phyloP scores from a whole-genome alignment of 2,888 invertebrate species.

The Tachystola acroxantha region DNA sequence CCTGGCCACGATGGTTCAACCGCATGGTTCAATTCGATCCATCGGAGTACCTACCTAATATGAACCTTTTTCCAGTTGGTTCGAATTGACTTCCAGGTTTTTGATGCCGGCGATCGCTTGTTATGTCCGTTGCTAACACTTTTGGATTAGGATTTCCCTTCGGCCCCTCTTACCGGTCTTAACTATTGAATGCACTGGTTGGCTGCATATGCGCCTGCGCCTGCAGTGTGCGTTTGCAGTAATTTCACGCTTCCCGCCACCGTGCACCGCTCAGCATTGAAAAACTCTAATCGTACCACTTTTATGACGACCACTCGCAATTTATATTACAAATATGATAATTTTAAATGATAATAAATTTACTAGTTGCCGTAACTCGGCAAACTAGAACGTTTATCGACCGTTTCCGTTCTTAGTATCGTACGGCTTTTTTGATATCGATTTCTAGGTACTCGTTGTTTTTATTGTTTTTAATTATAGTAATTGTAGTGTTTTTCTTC shows the following conservation, averaged over 20 bases:
- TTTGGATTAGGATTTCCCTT: too few species aligned
- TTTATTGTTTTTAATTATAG: constrained; percentile 35
- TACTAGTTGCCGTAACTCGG: constrained; percentile 33
- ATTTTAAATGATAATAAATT: constrained; percentile 55
- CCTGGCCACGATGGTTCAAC: too few species aligned
- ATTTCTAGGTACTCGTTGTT: constrained; percentile 45
- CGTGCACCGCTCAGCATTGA: constrained; percentile 39
- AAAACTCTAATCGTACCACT: constrained; percentile 51
- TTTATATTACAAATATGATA: constrained; percentile 58
- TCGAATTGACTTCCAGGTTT: too few species aligned
- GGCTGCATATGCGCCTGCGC: constrained; percentile 22
- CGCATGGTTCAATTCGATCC: too few species aligned
- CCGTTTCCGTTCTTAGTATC: constrained; percentile 55
- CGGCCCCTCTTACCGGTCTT: too few species aligned
- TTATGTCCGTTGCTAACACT: too few species aligned
- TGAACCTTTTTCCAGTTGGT: too few species aligned
- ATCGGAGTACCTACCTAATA: too few species aligned
- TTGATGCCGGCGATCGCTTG: too few species aligned
- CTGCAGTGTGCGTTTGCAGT: constrained; percentile 34
- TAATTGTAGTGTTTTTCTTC: constrained; percentile 27
- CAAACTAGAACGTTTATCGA: constrained; percentile 56
- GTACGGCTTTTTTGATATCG: constrained; percentile 43
- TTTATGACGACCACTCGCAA: constrained; percentile 43
- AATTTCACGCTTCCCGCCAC: constrained; percentile 57
- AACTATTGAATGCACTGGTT: background rate